A percentile compares a stretch with the other conserved stretches of the same genome.
Evolutionary conservation across 2,797 vertebrate species (phyloP).

Genomic region (Crossoptilon crossoptilon): DNA sequence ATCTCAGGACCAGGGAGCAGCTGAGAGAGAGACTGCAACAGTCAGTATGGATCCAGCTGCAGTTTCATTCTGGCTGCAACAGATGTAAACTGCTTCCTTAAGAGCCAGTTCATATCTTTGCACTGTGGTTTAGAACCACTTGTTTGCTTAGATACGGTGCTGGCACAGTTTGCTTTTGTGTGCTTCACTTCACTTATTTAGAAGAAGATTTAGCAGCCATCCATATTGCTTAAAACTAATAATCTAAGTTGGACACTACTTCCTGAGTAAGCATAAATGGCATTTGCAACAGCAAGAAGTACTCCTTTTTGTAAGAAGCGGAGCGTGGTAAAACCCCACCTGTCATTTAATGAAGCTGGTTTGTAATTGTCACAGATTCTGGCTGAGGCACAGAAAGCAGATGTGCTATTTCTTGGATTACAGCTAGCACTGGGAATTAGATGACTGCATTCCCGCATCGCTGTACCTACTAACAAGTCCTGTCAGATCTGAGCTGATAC

Average conservation of each 20-base stretch:
- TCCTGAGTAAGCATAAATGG: neutral
- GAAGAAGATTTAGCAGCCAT: neutral
- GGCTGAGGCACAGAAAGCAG: neutral
- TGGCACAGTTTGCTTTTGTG: neutral
- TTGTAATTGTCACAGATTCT: neutral
- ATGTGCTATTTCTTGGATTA: neutral
- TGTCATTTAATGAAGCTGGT: neutral
- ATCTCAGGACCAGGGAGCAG: neutral
- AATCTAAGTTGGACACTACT: neutral
- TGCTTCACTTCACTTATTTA: neutral
- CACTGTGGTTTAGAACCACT: neutral
- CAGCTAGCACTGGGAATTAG: neutral
- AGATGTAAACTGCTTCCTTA: neutral
- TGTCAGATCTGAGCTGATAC: neutral
- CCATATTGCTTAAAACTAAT: neutral
- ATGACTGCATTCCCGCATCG: neutral
- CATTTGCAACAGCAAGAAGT: neutral
- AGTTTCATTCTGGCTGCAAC: neutral
- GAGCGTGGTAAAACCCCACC: neutral
- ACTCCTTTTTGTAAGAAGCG: neutral
- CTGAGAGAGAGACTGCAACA: neutral
- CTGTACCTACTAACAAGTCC: neutral
- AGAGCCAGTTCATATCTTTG: neutral
- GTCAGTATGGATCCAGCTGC: neutral
- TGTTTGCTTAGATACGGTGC: neutral